A percentile compares a stretch with the other conserved stretches of the same genome.
Conservation (phyloP, 1,140 invertebrate species). For the Brachionus calyciflorus region DNA sequence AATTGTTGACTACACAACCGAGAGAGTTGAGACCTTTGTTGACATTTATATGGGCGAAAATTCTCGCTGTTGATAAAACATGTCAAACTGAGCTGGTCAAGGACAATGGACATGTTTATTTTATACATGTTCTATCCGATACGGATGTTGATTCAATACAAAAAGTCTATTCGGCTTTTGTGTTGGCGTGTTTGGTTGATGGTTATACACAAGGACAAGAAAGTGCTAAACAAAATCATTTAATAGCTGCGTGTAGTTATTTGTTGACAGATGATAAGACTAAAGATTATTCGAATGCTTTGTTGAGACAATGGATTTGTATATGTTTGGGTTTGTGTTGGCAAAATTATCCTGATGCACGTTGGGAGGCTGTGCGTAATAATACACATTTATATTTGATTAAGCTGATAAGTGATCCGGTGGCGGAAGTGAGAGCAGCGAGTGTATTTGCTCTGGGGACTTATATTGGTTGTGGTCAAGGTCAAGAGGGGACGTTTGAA, state of each 20-base stretch:
- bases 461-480: background rate
- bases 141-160: background rate
- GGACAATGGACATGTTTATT: constrained; percentile 91
- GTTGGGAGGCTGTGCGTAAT: constrained; percentile 21
- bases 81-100: constrained; percentile 92
- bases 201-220: background rate
- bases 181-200: background rate
- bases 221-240: constrained; percentile 14
- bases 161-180: constrained; percentile 44
- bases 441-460: constrained; percentile 29
- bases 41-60: constrained; percentile 99
- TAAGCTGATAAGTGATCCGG: background rate
- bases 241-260: constrained; percentile 13
- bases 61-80: constrained; percentile 89
- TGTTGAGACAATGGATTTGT: constrained; percentile 22
- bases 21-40: constrained; percentile 83
- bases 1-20: constrained; percentile 79
- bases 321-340: constrained; percentile 26
- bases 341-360: constrained; percentile 13
- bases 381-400: background rate
- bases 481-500: constrained; percentile 18
- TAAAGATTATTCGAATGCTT: background rate
- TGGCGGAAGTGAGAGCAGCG: constrained; percentile 20
- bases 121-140: constrained; percentile 63
- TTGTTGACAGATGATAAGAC: background rate